Conservation (phyloP, 2,797 vertebrate genomes). For the Lagodon rhomboides region DNA sequence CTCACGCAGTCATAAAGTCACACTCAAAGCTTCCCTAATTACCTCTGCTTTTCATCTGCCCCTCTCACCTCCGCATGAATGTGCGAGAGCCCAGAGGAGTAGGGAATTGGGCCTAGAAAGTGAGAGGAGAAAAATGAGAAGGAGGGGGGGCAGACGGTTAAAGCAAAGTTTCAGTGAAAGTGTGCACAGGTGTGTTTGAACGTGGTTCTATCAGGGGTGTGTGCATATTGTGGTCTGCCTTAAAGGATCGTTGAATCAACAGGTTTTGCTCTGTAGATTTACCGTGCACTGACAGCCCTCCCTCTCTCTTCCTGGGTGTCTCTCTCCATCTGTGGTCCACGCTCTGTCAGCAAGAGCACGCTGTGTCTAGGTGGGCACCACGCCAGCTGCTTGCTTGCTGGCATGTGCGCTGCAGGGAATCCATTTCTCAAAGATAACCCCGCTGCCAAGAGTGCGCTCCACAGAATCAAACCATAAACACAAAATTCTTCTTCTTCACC, state of each 20-base stretch:
- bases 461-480: slow-evolving; percentile 67
- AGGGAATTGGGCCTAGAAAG: slow-evolving; percentile 15
- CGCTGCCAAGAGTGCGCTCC: slow-evolving; percentile 65
- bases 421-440: slow-evolving; percentile 62
- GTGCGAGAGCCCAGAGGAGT: slow-evolving; percentile 50
- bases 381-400: slow-evolving; percentile 62
- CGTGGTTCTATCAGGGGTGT: slow-evolving; percentile 24
- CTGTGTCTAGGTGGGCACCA: slow-evolving; percentile 53
- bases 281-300: slow-evolving; percentile 13
- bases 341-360: slow-evolving; percentile 66
- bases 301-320: slow-evolving; percentile 38
- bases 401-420: slow-evolving; percentile 56
- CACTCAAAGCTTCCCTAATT: slow-evolving; percentile 65
- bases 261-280: slow-evolving; percentile 23
- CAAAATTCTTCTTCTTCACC: slow-evolving; percentile 31
- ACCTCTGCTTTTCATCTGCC: slow-evolving; percentile 70
- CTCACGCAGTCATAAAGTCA: slow-evolving; percentile 66
- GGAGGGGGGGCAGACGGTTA: slow-evolving; percentile 24
- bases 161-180: slow-evolving; percentile 52
- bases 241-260: slow-evolving; percentile 37
- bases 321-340: slow-evolving; percentile 43
- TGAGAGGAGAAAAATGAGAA: slow-evolving; percentile 20
- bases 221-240: slow-evolving; percentile 9
- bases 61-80: slow-evolving; percentile 58
- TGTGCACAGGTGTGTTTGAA: slow-evolving; percentile 64